Base-by-base conservation (phyloP, 2,888 invertebrate species). In the Aphidius colemani region DNA sequence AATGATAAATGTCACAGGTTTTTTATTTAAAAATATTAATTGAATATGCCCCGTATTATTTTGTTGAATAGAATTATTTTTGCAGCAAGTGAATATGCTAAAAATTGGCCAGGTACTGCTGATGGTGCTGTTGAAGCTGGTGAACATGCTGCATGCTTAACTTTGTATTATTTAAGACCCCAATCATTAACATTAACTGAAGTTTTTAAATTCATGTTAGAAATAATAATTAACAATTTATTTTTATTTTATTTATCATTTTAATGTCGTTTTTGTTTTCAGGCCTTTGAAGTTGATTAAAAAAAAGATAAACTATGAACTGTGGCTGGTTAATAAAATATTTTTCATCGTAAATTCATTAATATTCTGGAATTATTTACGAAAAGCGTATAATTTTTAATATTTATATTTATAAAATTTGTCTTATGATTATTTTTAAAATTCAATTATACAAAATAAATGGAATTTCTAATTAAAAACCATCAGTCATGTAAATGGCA, bases 121-220 rank as follows among this genome's bases (percentile, higher is more conserved):
- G 78, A 78, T 41, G 78, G 78, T 30, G 76, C 77, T 5, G 70
- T 77, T 6, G 76, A 78, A 64, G 71, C 75, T 41, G 78, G 78
- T 6, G 68, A 74, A 69, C 59, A 64, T 6, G 69, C 67, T 7
- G 75, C 78, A 5, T 69, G 59, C 43, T 66, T 70, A 6, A 63
- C 77, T 41, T 66, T 78, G 2, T 62, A 69, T 59, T 67, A 63
- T 40, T 61, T 66, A 45, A 70, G 77, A 62, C 78, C 78, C 0
- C 78, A 78, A 59, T 67, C 72, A 5, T 68, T 78, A 6, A 68
- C 65, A 9, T 49, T 43, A 30, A 44, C 41, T 4, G 68, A 72
- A 53, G 63, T 70, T 3, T 50, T 56, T 18, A 46, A 51, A 7
- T 64, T 60, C 50, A 55, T 61, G 71, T 71, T 3, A 61, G 65